Percentiles rank a stretch among this genome's conserved stretches.
Evolutionary conservation across 2,888 invertebrate species (phyloP).

Genomic region (Balanococcus diminutus): DNA sequence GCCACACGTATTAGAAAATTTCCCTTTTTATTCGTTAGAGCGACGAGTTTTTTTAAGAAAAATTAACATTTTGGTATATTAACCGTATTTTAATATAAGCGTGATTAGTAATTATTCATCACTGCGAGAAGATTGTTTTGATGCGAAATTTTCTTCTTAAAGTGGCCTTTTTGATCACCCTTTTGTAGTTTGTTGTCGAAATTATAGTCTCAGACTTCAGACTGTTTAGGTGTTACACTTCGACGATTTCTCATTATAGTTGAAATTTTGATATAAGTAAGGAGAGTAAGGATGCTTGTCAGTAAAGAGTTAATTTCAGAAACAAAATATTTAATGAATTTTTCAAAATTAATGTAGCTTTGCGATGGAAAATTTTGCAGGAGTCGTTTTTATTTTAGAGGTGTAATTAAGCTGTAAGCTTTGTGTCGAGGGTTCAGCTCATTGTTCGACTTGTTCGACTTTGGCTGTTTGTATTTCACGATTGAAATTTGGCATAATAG

Average conservation of each 20-base stretch:
- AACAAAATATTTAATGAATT: background rate
- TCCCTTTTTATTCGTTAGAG: background rate
- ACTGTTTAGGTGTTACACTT: no score
- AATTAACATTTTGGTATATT: background rate
- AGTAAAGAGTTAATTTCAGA: background rate
- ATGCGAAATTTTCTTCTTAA: background rate
- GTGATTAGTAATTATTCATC: background rate
- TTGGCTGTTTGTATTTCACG: background rate
- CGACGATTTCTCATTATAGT: background rate
- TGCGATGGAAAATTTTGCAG: background rate
- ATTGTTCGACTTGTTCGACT: background rate
- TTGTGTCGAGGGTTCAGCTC: background rate
- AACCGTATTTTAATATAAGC: background rate
- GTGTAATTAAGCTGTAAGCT: background rate
- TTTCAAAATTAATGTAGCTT: background rate
- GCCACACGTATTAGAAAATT: background rate
- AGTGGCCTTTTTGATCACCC: background rate
- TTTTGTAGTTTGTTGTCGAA: background rate
- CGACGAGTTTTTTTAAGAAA: background rate
- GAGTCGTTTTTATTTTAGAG: background rate
- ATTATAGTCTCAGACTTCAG: no score
- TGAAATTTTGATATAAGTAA: background rate
- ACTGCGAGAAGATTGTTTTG: background rate
- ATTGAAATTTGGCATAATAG: background rate
- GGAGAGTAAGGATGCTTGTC: no score